Evolutionary conservation across 2,888 invertebrate genomes (phyloP).

Genomic region (Deroplatys truncata): DNA sequence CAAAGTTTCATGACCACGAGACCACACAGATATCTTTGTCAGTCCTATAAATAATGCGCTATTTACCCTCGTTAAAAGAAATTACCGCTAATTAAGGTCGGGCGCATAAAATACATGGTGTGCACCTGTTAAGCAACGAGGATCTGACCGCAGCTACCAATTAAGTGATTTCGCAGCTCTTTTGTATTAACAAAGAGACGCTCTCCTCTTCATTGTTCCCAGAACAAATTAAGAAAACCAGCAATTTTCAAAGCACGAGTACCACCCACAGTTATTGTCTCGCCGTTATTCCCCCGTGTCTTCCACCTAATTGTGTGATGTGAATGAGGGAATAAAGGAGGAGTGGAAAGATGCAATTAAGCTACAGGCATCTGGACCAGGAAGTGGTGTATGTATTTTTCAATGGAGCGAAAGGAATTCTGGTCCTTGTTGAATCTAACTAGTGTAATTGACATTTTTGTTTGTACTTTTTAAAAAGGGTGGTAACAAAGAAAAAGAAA

Average conservation of each 20-base stretch:
- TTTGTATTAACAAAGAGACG: not conserved
- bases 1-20: not conserved
- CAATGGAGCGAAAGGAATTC: not conserved
- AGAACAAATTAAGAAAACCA: not conserved
- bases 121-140: not conserved
- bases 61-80: not conserved
- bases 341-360: not conserved
- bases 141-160: not conserved
- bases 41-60: not conserved
- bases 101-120: not conserved
- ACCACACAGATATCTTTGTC: not conserved
- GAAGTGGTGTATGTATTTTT: not conserved
- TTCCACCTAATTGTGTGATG: not conserved
- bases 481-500: no score
- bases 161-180: not conserved
- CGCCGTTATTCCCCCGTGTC: not conserved
- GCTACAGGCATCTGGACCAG: not conserved
- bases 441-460: no score
- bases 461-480: no score
- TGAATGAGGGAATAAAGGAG: not conserved
- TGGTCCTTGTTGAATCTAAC: no score
- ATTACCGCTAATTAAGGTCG: not conserved
- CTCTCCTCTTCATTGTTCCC: not conserved
- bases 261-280: not conserved
- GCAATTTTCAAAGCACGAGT: not conserved